Evolutionary conservation across 2,888 invertebrate species (phyloP), one percentile per base, ranked within the genome.

Genomic region (Dryobota labecula): DNA sequence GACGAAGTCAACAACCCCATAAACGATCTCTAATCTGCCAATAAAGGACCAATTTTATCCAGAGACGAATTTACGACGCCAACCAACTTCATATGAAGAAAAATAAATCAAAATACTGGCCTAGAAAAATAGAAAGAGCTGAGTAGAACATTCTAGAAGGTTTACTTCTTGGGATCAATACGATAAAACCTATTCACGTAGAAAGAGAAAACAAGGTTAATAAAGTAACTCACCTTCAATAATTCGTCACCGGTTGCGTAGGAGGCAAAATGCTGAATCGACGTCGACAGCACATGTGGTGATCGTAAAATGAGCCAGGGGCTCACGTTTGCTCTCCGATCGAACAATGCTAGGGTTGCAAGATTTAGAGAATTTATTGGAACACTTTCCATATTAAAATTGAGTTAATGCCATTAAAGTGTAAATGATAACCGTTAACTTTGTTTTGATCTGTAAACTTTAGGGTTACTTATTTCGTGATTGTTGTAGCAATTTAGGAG

Each of bases 171-270:
- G 58, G 65, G 72, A 73, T 71, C 78, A 47, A 78, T 78, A 76
- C 51, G 33, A 76, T 80, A 80, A 82, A 84, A 77, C 30, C 70
- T 61, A 76, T 76, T 76, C 71, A 77, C 64, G 64, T 79, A 64
- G 79, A 85, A 82, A 77, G 68, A 70, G 76, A 78, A 84, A 87
- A 88, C 84, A 85, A 87, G 82, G 78, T 84, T 84, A 85, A 82
- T 86, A 85, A 83, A 83, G 60, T 64, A 86, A 84, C 85, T 85
- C 79, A 88, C 87, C 86, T 88, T 84, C 83, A 85, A 88, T 87
- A 87, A 86, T 86, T 82, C 84, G 84, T 86, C 80, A 86, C 76
- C 57, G 68, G 72, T 75, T 73, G 67, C 73, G 74, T 79, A 24
- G 70, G 67, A 76, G 64, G 58, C 70, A 70, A 71, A 81, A 73